phyloP scores from a whole-genome alignment of 2,888 invertebrate genomes.

The Acronicta aceris region DNA sequence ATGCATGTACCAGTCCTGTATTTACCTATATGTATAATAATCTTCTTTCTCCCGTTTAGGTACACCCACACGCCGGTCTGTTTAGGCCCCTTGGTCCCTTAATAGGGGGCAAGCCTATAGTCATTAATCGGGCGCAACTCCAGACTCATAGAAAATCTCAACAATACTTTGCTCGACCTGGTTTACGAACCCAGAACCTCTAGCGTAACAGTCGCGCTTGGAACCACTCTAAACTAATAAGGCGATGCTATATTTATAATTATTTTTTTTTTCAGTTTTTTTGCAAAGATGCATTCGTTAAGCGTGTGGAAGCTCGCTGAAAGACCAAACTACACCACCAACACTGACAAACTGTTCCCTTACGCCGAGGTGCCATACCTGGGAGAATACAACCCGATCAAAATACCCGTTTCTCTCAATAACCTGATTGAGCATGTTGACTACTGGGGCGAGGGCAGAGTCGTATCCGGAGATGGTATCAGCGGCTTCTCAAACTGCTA shows the following conservation, averaged over 20 bases:
- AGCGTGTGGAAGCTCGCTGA: constrained; percentile 34
- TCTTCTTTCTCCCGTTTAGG: too few relatives aligned
- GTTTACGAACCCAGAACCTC: too few relatives aligned
- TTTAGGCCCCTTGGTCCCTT: too few relatives aligned
- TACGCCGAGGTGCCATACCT: constrained; percentile 68
- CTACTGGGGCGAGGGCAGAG: constrained; percentile 70
- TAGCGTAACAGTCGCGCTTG: too few relatives aligned
- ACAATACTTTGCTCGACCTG: too few relatives aligned
- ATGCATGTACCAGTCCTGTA: too few relatives aligned
- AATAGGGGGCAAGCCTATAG: too few relatives aligned
- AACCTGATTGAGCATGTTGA: constrained; percentile 60
- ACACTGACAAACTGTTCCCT: constrained; percentile 59
- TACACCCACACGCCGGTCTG: neutral
- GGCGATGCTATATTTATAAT: neutral
- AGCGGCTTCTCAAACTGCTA: constrained; percentile 64
- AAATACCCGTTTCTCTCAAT: constrained; percentile 50
- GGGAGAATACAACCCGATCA: constrained; percentile 61
- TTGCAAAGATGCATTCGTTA: constrained; percentile 13
- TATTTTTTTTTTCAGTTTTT: constrained; percentile 2
- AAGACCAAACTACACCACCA: constrained; percentile 59
- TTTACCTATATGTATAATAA: too few relatives aligned
- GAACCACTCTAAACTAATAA: too few relatives aligned
- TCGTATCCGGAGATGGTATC: constrained; percentile 32
- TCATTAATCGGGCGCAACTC: too few relatives aligned
- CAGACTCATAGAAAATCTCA: too few relatives aligned